Base-by-base conservation (phyloP, 2,113 vertebrate species). In the Megaleporinus macrocephalus region DNA sequence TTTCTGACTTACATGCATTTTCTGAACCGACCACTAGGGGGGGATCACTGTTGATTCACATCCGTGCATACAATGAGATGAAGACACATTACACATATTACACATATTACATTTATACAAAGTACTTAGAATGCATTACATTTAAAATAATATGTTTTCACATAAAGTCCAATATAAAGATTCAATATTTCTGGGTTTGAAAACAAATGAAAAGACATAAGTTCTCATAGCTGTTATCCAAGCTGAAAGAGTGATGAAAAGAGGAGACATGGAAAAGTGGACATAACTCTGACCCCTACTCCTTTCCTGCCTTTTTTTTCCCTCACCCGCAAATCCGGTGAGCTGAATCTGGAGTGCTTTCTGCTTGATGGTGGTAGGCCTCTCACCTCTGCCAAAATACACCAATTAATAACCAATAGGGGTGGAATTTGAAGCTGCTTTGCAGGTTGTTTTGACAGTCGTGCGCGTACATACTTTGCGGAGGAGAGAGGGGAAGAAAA, bases 391-490 rank as follows among this genome's bases (percentile, higher is more conserved):
- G 87, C 86, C 84, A 95, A 94, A 94, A 93, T 93, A 94, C 94
- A 94, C 93, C 92, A 94, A 91, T 87, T 76, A 85, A 92, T 92
- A 95, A 91, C 89, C 90, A 93, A 95, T 92, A 94, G 27, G 87
- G 92, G 85, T 94, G 94, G 94, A 95, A 94, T 95, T 91, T 89
- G 93, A 92, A 94, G 90, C 89, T 91, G 91, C 65, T 69, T 83
- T 65, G n/a, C 73, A 73, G 82, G 53, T 76, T 90, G 88, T 91
- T 86, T 87, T 87, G 79, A 85, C 87, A 87, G 73, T 68, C 59
- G 72, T 14, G 81, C 66, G 82, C 41, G 30, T 57, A 53, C 33
- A 79, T 16, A 68, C 49, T 81, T 85, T 70, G 77, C 41, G 80
- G 11, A 71, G 30, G 22, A 44, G 30, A 63, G 49, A 33, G 51